Evolutionary conservation across 2,888 invertebrate genomes (phyloP).

Genomic region (Plemyria rubiginata): DNA sequence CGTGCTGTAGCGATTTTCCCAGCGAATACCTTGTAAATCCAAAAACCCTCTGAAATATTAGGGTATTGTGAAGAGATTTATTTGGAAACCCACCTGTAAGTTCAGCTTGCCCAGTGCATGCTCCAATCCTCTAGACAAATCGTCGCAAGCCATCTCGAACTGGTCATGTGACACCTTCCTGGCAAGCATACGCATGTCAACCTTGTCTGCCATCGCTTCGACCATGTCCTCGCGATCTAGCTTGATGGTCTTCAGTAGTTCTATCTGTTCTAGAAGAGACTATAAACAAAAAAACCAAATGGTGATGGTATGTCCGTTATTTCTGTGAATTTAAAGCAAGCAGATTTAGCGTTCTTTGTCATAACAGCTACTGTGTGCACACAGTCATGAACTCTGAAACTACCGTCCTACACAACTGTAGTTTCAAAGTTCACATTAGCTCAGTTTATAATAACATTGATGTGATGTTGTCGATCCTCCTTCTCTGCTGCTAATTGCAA

Average conservation of each 20-base stretch:
- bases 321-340: background rate
- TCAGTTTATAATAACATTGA: slow-evolving; percentile 71
- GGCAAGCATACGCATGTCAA: slow-evolving; percentile 88
- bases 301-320: background rate
- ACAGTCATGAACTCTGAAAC: too few relatives aligned
- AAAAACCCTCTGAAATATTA: too few relatives aligned
- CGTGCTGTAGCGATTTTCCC: background rate
- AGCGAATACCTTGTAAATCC: too few relatives aligned
- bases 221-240: slow-evolving; percentile 89
- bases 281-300: slow-evolving; percentile 46
- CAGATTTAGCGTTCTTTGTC: background rate
- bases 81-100: slow-evolving; percentile 74
- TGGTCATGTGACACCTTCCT: slow-evolving; percentile 90
- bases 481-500: slow-evolving; percentile 82
- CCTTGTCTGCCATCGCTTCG: slow-evolving; percentile 90
- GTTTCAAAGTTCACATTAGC: background rate
- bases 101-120: slow-evolving; percentile 86
- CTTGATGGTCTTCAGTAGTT: slow-evolving; percentile 87
- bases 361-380: too few relatives aligned
- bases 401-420: too few relatives aligned
- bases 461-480: slow-evolving; percentile 79
- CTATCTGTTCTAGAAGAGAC: slow-evolving; percentile 87
- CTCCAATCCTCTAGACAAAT: slow-evolving; percentile 86
- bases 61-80: too few relatives aligned
- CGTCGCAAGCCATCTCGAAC: slow-evolving; percentile 88